Evolutionary conservation across 2,888 invertebrate species (phyloP), one percentile per base, ranked within the genome.

Genomic region (Eristalinus aeneus): DNA sequence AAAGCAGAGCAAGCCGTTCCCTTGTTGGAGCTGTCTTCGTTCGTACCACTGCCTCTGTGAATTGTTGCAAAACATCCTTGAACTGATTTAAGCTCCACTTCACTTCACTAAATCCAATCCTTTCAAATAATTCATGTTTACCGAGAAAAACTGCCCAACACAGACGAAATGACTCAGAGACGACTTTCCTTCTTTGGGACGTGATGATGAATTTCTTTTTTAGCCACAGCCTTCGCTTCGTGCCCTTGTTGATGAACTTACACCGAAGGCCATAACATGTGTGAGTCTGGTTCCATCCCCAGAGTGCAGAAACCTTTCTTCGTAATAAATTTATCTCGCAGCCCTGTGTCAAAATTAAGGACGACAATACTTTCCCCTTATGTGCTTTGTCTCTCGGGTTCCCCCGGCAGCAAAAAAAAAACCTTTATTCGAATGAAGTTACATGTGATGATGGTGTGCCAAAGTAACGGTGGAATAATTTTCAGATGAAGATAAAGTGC

Each of bases 401-500:
- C 16, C 16, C 16, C 16, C n/a, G 16, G 39, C 39, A 6, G 9
- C 0, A 16, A 8, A 16, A 46, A 16, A 16, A n/a, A 46, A 16
- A 16, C 46, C 46, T 8, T 54, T 54, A 11, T 32, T 54, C 20
- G 32, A 20, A 67, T 54, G 67, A 54, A 54, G 32, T 20, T 22
- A 54, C 67, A 20, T 20, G 53, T 20, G 67, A 54, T 32, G 32
- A 67, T 32, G 67, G 46, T 46, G 32, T 67, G 67, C 67, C 53
- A 32, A 54, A 32, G 67, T 67, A 67, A 54, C 54, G 67, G 16
- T 54, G 67, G 67, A 31, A 53, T 67, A 67, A 54, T 54, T 67
- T 67, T 20, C 9, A 67, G 20, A 67, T 67, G 20, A 67, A 54
- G 67, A 67, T 67, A 67, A 67, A 67, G 54, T 67, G 54, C 32